Conservation (phyloP, 1,140 invertebrate species). For the Zaprionus davidi region DNA sequence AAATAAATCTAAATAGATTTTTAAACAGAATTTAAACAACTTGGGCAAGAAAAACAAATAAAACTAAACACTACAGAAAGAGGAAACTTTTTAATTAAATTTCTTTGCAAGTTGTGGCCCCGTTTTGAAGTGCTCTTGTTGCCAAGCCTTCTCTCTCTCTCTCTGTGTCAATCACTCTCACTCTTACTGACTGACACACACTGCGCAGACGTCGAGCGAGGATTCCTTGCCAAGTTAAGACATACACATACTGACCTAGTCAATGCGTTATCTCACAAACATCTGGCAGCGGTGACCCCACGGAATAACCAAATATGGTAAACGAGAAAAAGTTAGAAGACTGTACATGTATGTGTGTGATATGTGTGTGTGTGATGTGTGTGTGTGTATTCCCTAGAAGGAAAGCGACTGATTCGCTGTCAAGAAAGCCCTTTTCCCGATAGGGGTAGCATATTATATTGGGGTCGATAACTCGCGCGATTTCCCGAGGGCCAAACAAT, state of each 20-base stretch:
- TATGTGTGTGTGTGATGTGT: neutral
- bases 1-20: neutral
- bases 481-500: constrained; percentile 11
- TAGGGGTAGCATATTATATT: constrained; percentile 4
- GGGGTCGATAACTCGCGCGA: constrained; percentile 15
- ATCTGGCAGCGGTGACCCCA: constrained; percentile 36
- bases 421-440: neutral
- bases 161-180: constrained; percentile 1
- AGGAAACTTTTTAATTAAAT: constrained; percentile 1
- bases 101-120: neutral
- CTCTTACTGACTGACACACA: constrained; percentile 15
- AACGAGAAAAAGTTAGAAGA: constrained; percentile 19
- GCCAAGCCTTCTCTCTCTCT: constrained; percentile 37
- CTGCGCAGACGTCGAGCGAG: constrained; percentile 52
- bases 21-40: neutral
- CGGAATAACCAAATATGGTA: constrained; percentile 71
- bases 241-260: constrained; percentile 77
- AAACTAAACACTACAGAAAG: neutral
- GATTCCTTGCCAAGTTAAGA: constrained; percentile 49
- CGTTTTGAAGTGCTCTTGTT: constrained; percentile 34
- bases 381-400: constrained; percentile 4
- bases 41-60: neutral
- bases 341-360: neutral
- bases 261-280: constrained; percentile 49
- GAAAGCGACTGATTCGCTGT: constrained; percentile 4